Conservation (phyloP, 2,888 invertebrate species). For the Agrochola lychnidis region DNA sequence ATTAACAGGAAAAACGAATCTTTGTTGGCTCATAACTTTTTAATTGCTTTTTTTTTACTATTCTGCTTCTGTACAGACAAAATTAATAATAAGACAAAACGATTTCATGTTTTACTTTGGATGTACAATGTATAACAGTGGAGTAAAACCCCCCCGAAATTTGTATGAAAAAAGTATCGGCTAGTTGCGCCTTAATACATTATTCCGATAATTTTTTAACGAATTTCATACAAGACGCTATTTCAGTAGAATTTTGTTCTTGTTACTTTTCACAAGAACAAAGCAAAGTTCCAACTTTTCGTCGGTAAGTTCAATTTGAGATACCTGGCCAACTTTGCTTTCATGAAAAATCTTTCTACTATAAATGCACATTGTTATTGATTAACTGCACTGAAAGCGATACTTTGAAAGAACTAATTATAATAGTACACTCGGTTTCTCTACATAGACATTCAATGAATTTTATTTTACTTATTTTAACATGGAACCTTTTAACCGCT, state of each 20-base stretch:
- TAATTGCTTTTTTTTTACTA: too few species aligned
- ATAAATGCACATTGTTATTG: constrained; percentile 15
- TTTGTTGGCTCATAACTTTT: too few species aligned
- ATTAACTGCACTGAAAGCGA: constrained; percentile 1
- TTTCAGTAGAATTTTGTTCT: not conserved
- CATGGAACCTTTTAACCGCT: not conserved
- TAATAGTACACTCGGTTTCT: not conserved
- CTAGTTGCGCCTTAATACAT: too few species aligned
- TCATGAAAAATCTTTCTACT: constrained; percentile 16
- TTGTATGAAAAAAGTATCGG: too few species aligned
- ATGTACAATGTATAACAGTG: too few species aligned
- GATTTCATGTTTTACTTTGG: too few species aligned
- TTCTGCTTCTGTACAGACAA: too few species aligned
- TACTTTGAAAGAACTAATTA: constrained; percentile 10
- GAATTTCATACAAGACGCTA: not conserved
- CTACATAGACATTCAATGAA: not conserved
- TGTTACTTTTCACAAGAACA: constrained; percentile 4
- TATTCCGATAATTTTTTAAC: not conserved
- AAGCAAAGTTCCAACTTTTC: constrained; percentile 1
- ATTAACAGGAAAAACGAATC: too few species aligned
- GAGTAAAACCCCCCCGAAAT: too few species aligned
- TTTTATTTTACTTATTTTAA: too few species aligned
- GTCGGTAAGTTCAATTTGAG: constrained; percentile 24
- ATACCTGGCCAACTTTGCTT: constrained; percentile 5
- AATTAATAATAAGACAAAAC: too few species aligned